Evolutionary conservation across 2,888 invertebrate species (phyloP), one percentile per base, ranked within the genome.

Genomic region (Conops quadrifasciatus): DNA sequence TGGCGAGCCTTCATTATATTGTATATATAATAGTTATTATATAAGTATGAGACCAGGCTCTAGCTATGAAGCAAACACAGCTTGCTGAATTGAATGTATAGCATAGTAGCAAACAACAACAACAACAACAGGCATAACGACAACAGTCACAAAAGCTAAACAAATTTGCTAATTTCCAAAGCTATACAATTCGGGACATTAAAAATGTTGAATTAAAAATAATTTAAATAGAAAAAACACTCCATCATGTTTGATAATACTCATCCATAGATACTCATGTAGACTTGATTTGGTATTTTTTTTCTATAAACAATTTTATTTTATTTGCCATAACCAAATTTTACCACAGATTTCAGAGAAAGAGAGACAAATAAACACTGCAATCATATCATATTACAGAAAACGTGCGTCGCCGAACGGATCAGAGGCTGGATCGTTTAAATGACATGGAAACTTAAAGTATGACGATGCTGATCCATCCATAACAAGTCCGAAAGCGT

Each of bases 121-220:
- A 56, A 58, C 58, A 58, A 58, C 30, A 28, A 45, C 5, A 36
- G 15, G 9, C 15, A 43, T 19, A 36, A 19, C n/a, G 19, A 43
- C 62, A 45, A 62, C 13, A 45, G 19, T 13, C 13, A 24, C 24
- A 13, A 11, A 21, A 2, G 2, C 4, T 21, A 19, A 45, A 9
- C 19, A 60, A 11, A 16, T 21, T 3, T 43, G 30, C 9, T 43
- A 47, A 47, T 47, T 45, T 26, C 13, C 56, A n/a, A n/a, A n/a
- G 28, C 24, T 36, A 36, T 9, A 15, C 5, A 63, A 21, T 13
- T 45, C 47, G 26, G 4, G 7, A 16, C 26, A 63, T 63, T 15
- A 11, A 63, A 47, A 16, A 28, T 47, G 45, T 63, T 49, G 19
- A 63, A 63, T 47, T 24, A 47, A 26, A 47, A 36, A 36, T 28